phyloP scores from a whole-genome alignment of 2,797 vertebrate species.

The Agapornis canus region DNA sequence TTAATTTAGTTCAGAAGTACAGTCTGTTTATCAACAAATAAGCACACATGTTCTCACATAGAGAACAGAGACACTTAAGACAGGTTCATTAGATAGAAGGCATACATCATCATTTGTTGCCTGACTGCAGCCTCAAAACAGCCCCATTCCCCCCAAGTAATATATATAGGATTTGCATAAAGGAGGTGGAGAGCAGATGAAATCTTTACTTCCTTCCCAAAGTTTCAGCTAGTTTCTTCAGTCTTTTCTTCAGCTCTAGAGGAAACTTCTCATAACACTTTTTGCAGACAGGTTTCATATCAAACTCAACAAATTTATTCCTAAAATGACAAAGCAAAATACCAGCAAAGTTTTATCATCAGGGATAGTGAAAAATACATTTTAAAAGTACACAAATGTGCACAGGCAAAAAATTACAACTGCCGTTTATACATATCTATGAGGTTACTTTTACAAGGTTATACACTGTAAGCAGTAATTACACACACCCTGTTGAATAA shows the following conservation, averaged over 20 bases:
- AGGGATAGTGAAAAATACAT: not conserved
- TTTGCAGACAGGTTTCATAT: conserved; percentile 99
- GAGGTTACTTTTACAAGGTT: not conserved
- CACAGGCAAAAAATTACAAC: not conserved
- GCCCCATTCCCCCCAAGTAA: not conserved
- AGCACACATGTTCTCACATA: not conserved
- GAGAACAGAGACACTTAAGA: conserved; percentile 10
- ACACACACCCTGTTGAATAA: not conserved
- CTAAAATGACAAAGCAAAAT: conserved; percentile 71
- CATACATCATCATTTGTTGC: not conserved
- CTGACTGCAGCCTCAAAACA: conserved; percentile 41
- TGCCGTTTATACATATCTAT: not conserved
- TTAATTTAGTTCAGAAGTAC: conserved; percentile 2
- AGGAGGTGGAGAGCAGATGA: conserved; percentile 15
- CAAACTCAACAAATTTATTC: conserved; percentile 99
- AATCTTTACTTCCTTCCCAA: conserved; percentile 88
- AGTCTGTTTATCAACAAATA: conserved; percentile 12
- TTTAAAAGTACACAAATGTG: not conserved
- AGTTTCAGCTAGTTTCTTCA: conserved; percentile 95
- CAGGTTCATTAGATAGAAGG: not conserved
- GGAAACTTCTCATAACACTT: conserved; percentile 99
- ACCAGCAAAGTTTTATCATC: not conserved
- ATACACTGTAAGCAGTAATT: not conserved
- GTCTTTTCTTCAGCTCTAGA: conserved; percentile 97
- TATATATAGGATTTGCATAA: conserved; percentile 23